These are phyloP conservation scores for Euglossa dilemma DNA, from an alignment of 1,140 invertebrate genomes.

Conservation along the genomic window DNA sequence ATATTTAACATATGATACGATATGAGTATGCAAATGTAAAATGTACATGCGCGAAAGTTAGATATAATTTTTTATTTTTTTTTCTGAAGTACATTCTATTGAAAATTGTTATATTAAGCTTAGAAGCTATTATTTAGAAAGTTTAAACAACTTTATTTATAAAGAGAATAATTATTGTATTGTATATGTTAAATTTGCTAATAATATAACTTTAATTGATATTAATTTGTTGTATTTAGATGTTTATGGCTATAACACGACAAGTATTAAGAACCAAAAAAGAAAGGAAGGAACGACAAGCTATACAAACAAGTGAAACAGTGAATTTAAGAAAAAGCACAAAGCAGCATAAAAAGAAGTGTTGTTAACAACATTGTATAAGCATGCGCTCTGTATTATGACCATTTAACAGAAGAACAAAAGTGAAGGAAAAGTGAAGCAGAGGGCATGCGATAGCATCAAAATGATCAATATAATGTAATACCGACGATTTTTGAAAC, in stretches of 20 bases:
- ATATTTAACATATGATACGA: too few relatives aligned
- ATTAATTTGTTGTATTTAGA: conserved; percentile 81
- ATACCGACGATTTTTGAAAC: conserved; percentile 55
- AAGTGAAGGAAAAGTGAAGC: conserved; percentile 69
- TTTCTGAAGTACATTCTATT: too few relatives aligned
- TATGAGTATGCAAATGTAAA: too few relatives aligned
- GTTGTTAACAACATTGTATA: conserved; percentile 77
- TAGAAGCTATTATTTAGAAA: too few relatives aligned
- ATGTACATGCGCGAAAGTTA: too few relatives aligned
- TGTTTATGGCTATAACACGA: conserved; percentile 89
- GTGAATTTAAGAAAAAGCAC: conserved; percentile 82
- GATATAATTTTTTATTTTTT: too few relatives aligned
- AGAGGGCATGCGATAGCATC: conserved; percentile 71
- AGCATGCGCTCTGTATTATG: conserved; percentile 60
- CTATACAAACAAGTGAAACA: conserved; percentile 84
- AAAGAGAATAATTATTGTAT: not conserved
- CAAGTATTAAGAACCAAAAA: conserved; percentile 88
- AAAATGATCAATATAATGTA: conserved; percentile 70
- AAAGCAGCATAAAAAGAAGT: conserved; percentile 80
- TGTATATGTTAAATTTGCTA: not conserved
- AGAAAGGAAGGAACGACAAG: conserved; percentile 84
- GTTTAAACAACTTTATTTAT: too few relatives aligned
- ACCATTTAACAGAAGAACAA: conserved; percentile 67
- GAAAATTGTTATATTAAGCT: too few relatives aligned
- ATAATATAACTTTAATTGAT: conserved; percentile 6